Evolutionary conservation across 1,140 invertebrate species (phyloP).

Genomic region (Drosophila pandora): DNA sequence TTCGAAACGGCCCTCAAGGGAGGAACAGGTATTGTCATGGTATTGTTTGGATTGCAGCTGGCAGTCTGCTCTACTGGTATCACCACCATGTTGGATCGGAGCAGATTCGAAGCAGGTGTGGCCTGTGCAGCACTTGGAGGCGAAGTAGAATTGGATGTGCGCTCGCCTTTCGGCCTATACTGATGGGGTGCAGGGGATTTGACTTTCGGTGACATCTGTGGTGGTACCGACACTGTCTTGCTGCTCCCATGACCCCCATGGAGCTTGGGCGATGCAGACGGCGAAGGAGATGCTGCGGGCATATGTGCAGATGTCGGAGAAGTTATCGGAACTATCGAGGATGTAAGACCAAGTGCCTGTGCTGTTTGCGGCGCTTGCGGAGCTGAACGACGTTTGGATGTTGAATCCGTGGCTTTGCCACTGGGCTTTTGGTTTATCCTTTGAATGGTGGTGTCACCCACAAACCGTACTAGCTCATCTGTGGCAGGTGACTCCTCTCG

Average conservation of each 20-base stretch:
- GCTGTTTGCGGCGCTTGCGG: slow-evolving; percentile 52
- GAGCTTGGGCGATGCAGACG: slow-evolving; percentile 30
- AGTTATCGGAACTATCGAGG: slow-evolving; percentile 27
- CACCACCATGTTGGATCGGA: slow-evolving; percentile 76
- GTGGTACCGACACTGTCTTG: slow-evolving; percentile 9
- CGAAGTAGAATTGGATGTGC: slow-evolving; percentile 9
- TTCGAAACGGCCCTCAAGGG: slow-evolving; percentile 74
- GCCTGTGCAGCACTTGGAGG: slow-evolving; percentile 5
- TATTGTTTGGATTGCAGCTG: slow-evolving; percentile 32
- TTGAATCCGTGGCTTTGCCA: slow-evolving; percentile 10
- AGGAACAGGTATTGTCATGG: slow-evolving; percentile 72
- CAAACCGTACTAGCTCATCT: slow-evolving; percentile 56
- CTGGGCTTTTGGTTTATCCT: slow-evolving; percentile 55
- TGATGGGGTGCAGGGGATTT: slow-evolving; percentile 23
- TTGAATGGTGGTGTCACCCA: slow-evolving; percentile 79
- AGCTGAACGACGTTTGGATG: slow-evolving; percentile 44
- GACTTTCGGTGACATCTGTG: background rate
- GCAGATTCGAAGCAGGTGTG: slow-evolving; percentile 46
- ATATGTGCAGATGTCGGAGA: slow-evolving; percentile 4
- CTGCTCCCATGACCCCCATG: background rate
- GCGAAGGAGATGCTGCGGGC: background rate
- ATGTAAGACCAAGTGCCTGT: background rate
- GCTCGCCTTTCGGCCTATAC: slow-evolving; percentile 43
- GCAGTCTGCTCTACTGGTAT: slow-evolving; percentile 66
- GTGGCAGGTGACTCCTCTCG: slow-evolving; percentile 14